phyloP scores from a whole-genome alignment of 2,888 invertebrate genomes.

The Protophormia terraenovae region DNA sequence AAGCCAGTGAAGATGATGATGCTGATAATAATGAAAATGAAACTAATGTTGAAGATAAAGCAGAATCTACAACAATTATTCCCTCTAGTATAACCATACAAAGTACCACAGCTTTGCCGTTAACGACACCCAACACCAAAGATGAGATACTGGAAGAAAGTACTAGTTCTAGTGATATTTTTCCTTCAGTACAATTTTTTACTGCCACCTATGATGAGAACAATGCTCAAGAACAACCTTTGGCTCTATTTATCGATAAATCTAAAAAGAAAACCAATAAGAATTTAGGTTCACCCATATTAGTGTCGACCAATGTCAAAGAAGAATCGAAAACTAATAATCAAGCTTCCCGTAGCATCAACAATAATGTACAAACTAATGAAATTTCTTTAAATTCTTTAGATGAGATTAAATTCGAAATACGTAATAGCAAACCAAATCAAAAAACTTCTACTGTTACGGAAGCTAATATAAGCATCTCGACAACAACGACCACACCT shows the following conservation, averaged over 20 bases:
- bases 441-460: slow-evolving; percentile 69
- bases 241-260: slow-evolving; percentile 77
- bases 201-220: slow-evolving; percentile 81
- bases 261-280: slow-evolving; percentile 73
- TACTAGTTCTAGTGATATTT: slow-evolving; percentile 80
- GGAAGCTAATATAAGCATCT: slow-evolving; percentile 79
- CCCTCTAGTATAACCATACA: slow-evolving; percentile 36
- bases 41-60: slow-evolving; percentile 47
- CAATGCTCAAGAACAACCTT: slow-evolving; percentile 77
- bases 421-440: slow-evolving; percentile 78
- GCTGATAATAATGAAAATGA: slow-evolving; percentile 75
- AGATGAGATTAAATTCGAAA: slow-evolving; percentile 79
- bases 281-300: slow-evolving; percentile 66
- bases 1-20: slow-evolving; percentile 77
- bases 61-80: slow-evolving; percentile 11
- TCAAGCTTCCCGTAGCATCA: slow-evolving; percentile 80
- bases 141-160: slow-evolving; percentile 82
- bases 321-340: slow-evolving; percentile 71
- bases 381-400: slow-evolving; percentile 77
- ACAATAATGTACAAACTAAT: slow-evolving; percentile 76
- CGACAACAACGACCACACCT: slow-evolving; percentile 75
- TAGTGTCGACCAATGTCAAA: slow-evolving; percentile 45
- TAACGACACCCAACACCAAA: slow-evolving; percentile 47
- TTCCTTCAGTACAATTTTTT: slow-evolving; percentile 83
- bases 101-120: slow-evolving; percentile 49